Base-by-base conservation (phyloP, 2,888 invertebrate species). In the Panopea generosa region DNA sequence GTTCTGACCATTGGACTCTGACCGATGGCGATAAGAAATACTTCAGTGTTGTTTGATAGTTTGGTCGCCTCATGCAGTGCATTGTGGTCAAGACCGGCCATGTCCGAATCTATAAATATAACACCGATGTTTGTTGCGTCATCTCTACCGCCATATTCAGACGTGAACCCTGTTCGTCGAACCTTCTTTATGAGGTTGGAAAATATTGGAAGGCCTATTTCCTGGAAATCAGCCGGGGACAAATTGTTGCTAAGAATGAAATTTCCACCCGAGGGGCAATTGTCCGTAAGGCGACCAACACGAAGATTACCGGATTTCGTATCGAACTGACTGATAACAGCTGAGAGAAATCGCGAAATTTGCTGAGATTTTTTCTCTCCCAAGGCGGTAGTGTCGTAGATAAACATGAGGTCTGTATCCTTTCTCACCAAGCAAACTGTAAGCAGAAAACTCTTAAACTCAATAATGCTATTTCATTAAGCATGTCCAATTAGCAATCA, bases 341-440 rank as follows among this genome's bases (percentile, higher is more conserved):
- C 56, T 16, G 77, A 40, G 47, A 84, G 71, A 24, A 84, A 82
- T 52, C 72, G 56, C 1, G 83, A 70, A 38, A 84, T 77, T 2
- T 71, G 68, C 26, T 56, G 26, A 9, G 84, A 72, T 38, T 76
- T 79, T 27, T 29, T 45, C 1, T 61, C 74, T 24, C 85, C 84
- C 11, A 86, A 57, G 11, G 82, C 67, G 20, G 78, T 63, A 1
- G 84, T 70, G 60, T 86, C 86, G 56, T 80, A 85, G 16, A 83
- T 76, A 55, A 86, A 86, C 56, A 85, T 71, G 45, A 86, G 29
- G 43, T 85, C 84, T 7, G 81, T 74, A 29, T 75, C 66, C 14
- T 67, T 69, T 33, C 77, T 74, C 0, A 83, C 77, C 9, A 50
- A 27, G 66, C 84, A 80, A 33, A 60, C 81, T 82, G 76, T 53